Conservation (phyloP, 2,888 invertebrate genomes). For the Megalurothrips usitatus region DNA sequence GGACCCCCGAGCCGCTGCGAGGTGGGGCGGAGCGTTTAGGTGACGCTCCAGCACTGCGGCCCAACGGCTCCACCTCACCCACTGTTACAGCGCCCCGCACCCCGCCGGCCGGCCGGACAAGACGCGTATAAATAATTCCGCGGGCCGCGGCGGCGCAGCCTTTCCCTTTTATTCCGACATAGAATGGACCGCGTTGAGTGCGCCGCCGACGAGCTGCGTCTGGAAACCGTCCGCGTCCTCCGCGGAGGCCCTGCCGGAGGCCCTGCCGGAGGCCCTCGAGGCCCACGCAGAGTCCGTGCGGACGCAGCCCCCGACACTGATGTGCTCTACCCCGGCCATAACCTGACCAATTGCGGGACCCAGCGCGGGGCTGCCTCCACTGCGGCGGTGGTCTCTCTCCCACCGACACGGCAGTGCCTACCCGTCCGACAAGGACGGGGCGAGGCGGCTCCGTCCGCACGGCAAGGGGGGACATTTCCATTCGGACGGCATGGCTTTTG, state of each 20-base stretch:
- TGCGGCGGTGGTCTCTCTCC: neutral
- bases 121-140: neutral
- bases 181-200: too few relatives aligned
- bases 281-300: too few relatives aligned
- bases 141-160: neutral
- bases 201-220: too few relatives aligned
- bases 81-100: too few relatives aligned
- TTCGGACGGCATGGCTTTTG: conserved; percentile 1
- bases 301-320: too few relatives aligned
- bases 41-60: too few relatives aligned
- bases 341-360: conserved; percentile 4
- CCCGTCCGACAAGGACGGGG: too few relatives aligned
- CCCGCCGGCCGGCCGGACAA: neutral
- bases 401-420: neutral
- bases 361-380: neutral
- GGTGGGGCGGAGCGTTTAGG: too few relatives aligned
- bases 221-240: too few relatives aligned
- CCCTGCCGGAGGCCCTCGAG: neutral
- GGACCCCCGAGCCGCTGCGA: too few relatives aligned
- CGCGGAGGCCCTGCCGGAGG: neutral
- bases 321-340: neutral
- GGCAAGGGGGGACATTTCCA: neutral
- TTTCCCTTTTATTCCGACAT: conserved; percentile 1
- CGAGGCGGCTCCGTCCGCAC: neutral
- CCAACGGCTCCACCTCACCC: too few relatives aligned